Conservation (phyloP, 2,888 invertebrate genomes). For the Formica aserva region DNA sequence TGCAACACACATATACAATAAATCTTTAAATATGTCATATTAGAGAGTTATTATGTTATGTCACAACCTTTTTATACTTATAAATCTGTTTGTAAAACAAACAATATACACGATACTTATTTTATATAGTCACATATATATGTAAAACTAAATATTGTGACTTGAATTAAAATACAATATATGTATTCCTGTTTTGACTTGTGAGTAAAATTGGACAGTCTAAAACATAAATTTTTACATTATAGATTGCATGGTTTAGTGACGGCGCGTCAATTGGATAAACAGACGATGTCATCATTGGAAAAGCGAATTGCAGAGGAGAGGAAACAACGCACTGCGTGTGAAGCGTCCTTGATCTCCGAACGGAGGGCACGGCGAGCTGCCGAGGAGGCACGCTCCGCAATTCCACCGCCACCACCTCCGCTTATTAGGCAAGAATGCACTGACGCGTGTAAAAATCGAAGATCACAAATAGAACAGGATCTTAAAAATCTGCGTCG, state of each 20-base stretch:
- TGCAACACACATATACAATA: neutral
- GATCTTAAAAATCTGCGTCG: conserved; percentile 90
- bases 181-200: neutral
- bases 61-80: neutral
- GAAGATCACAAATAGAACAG: conserved; percentile 90
- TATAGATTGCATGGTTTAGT: conserved; percentile 91
- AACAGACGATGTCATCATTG: conserved; percentile 90
- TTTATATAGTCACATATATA: neutral
- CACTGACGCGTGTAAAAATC: conserved; percentile 89
- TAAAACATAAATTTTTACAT: conserved; percentile 53
- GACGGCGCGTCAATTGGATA: conserved; percentile 91
- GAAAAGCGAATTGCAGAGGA: conserved; percentile 96
- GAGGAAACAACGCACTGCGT: conserved; percentile 91
- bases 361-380: conserved; percentile 91
- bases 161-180: neutral
- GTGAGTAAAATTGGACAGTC: neutral
- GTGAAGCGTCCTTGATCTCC: conserved; percentile 91
- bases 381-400: conserved; percentile 86
- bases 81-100: neutral
- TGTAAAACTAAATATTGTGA: neutral
- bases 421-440: conserved; percentile 87
- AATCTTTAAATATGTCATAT: neutral
- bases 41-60: too few species aligned
- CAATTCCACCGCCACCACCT: conserved; percentile 83
- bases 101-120: neutral